A percentile compares a stretch with the other conserved stretches of the same genome.
Conservation (phyloP, 2,888 invertebrate genomes). For the Arenicola marina region DNA sequence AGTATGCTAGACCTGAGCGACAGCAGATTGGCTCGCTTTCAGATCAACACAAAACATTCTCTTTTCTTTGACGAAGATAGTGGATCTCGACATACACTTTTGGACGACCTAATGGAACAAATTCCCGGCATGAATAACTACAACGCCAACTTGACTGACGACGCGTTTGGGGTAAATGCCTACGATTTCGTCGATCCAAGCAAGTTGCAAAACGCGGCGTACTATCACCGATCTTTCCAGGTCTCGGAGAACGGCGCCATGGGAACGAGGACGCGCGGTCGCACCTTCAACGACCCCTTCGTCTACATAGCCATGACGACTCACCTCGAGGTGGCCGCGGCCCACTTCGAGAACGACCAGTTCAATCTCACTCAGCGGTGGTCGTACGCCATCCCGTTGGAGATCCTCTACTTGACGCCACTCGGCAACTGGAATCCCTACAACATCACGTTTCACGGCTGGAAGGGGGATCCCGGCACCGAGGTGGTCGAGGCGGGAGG, state of each 20-base stretch:
- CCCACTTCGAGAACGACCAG: background rate
- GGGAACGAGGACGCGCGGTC: background rate
- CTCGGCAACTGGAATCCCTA: conserved; percentile 15
- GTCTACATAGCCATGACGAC: conserved; percentile 7
- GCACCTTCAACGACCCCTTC: background rate
- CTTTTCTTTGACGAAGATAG: too few species aligned
- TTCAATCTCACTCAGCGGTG: conserved; percentile 2
- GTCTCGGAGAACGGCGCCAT: background rate
- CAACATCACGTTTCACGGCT: conserved; percentile 4
- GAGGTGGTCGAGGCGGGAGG: too few species aligned
- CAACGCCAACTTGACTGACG: background rate
- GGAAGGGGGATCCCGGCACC: too few species aligned
- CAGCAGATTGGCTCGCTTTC: background rate
- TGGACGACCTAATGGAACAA: too few species aligned
- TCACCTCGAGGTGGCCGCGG: background rate
- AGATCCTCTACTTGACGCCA: conserved; percentile 17
- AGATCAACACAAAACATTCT: too few species aligned
- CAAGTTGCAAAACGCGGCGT: conserved; percentile 5
- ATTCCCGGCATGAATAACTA: conserved; percentile 13
- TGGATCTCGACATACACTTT: too few species aligned
- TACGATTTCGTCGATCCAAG: background rate
- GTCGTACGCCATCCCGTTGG: conserved; percentile 15
- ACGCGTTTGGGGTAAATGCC: conserved; percentile 1
- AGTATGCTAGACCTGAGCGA: too few species aligned
- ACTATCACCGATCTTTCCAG: conserved; percentile 7